phyloP scores from a whole-genome alignment of 2,113 vertebrate species.

The Nyctibius bracteatus region DNA sequence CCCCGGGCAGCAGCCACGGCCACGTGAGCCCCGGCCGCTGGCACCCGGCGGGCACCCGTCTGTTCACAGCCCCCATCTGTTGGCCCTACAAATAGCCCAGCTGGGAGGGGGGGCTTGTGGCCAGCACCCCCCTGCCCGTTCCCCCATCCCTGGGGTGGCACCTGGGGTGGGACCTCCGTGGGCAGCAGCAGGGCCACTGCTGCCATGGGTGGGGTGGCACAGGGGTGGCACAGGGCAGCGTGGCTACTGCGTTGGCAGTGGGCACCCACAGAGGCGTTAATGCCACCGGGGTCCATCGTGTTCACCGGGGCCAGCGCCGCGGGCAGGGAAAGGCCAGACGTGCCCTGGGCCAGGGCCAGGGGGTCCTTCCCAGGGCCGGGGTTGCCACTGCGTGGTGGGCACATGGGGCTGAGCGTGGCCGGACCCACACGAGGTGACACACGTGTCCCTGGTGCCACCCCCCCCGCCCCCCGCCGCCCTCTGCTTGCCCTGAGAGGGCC shows the following conservation, averaged over 20 bases:
- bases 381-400: background rate
- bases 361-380: background rate
- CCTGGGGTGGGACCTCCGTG: too few relatives aligned
- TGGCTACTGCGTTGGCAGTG: background rate
- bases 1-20: background rate
- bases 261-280: background rate
- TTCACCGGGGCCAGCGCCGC: background rate
- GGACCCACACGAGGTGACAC: background rate
- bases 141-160: too few relatives aligned
- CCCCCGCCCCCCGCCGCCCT: too few relatives aligned
- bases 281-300: background rate
- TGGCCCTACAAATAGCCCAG: background rate
- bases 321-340: background rate
- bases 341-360: background rate
- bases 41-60: background rate
- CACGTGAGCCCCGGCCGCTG: background rate
- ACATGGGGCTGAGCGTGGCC: background rate
- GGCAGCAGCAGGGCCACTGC: too few relatives aligned
- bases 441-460: background rate
- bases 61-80: background rate
- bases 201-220: too few relatives aligned
- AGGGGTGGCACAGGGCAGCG: too few relatives aligned
- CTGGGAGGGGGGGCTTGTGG: background rate
- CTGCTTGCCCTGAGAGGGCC: background rate
- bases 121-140: background rate